Base-by-base conservation (phyloP, 2,797 vertebrate species). In the Tragelaphus oryx region DNA sequence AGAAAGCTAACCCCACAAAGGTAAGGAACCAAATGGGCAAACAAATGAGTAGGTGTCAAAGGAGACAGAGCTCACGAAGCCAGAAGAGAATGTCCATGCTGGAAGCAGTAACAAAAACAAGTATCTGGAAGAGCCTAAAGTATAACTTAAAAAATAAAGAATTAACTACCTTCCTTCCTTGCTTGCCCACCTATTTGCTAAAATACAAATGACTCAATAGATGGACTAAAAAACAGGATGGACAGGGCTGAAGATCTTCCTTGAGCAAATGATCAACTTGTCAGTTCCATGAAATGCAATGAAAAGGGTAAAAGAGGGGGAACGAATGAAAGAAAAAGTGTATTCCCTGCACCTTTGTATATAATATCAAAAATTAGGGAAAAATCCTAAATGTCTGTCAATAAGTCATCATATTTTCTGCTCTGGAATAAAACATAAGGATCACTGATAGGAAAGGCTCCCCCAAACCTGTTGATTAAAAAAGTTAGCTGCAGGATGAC, bases 31-130 rank as follows among this genome's bases (percentile, higher is more conserved):
- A 16, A 50, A 14, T 4, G 48, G 60, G 57, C 75, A 79, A 26
- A 54, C 3, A 10, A 28, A 68, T 26, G 24, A 79, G 48, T 33
- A 2, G 3, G 54, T 26, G 10, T n/a, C 26, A 52, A 30, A 33
- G 30, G 18, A 48, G 17, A 62, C 1, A 55, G 52, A 59, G 26
- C 41, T 20, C 57, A 9, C 2, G 17, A 9, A 8, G n/a, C 10
- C 16, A 14, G 22, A n/a, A 37, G 26, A 48, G 24, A 12, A 17
- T 0, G 22, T 48, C 33, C 5, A 1, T 8, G 16, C 28, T 6
- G 20, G 22, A 28, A 30, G 52, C 10, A 28, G 37, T 6, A 30
- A 86, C 6, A 33, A 48, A 50, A 78, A 17, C 2, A 79, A 37
- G 6, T 12, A 52, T 22, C 30, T 22, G 76, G 8, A 50, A 26